Base-by-base conservation (phyloP, 2,797 vertebrate species). In the Salarias fasciatus region DNA sequence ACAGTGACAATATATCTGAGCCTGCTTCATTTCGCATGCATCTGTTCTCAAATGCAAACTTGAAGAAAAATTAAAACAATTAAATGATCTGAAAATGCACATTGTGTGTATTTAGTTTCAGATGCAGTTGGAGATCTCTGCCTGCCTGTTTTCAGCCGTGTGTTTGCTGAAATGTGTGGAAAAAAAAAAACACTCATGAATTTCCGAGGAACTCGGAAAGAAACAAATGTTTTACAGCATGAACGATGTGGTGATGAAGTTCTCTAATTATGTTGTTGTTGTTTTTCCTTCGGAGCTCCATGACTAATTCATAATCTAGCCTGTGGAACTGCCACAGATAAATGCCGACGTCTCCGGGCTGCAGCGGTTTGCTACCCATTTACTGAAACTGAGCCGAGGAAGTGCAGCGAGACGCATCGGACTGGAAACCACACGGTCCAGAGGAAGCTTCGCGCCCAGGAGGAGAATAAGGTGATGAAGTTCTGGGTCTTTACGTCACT, bases 231-330 rank as follows among this genome's bases (percentile, higher is more conserved):
- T 55, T 68, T 69, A 73, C 53, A 74, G 50, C 42, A 37, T 49
- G 50, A 62, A 79, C 59, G 78, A 42, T 51, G 53, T 62, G 64
- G 36, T 65, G 75, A 77, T 75, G 60, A 58, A 83, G 71, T 63
- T 78, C 56, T 41, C 61, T 85, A 87, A 86, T 88, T 84, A 86
- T 72, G 74, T 63, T 80, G 74, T 63, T 80, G 75, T 75, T 88
- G 77, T 86, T 88, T n/a, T 82, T 83, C 52, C 56, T 52, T 62
- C 73, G 66, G 66, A 83, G 72, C 69, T 73, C 65, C 50, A 53
- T 72, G 55, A 81, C 78, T 88, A 80, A 87, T 86, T 83, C 69
- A 69, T 75, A 77, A 84, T 74, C 53, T 72, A n/a, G 71, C 77
- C 77, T 37, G 53, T 70, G 68, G 75, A 78, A 77, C 37, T 78